These are phyloP conservation scores for Eptatretus atami DNA, from an alignment of 2,797 vertebrate species.

Conservation along the genomic window DNA sequence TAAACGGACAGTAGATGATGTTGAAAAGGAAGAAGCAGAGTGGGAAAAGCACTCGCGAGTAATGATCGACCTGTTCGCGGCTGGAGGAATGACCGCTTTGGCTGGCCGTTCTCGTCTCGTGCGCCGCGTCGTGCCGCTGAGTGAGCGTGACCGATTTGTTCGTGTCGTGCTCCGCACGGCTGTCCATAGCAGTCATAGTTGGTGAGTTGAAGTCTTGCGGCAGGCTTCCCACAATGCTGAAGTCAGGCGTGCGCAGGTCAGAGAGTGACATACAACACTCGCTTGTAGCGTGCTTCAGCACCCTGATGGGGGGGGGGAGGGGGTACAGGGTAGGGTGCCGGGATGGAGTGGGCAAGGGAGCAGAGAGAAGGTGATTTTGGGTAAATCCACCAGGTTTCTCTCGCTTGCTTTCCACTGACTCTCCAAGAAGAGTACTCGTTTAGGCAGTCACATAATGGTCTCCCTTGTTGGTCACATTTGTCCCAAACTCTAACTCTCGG, in stretches of 20 bases:
- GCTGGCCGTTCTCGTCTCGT: slow-evolving; percentile 62
- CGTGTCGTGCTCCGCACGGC: slow-evolving; percentile 24
- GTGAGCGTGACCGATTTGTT: neutral
- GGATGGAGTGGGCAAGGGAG: too few species aligned
- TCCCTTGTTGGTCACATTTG: too few species aligned
- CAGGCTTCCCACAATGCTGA: slow-evolving; percentile 94
- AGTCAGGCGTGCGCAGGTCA: slow-evolving; percentile 79
- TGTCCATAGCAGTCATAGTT: slow-evolving; percentile 99
- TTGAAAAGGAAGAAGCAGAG: slow-evolving; percentile 96
- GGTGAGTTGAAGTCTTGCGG: slow-evolving; percentile 84
- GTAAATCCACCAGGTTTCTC: too few species aligned
- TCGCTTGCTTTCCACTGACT: too few species aligned
- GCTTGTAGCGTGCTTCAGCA: slow-evolving; percentile 82
- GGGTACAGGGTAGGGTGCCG: neutral
- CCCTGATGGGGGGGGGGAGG: slow-evolving; percentile 32
- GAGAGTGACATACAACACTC: slow-evolving; percentile 95
- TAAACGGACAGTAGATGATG: slow-evolving; percentile 88
- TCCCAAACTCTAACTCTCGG: too few species aligned
- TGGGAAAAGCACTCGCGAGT: slow-evolving; percentile 70
- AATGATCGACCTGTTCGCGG: slow-evolving; percentile 70
- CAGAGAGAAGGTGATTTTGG: too few species aligned
- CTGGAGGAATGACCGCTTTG: slow-evolving; percentile 78
- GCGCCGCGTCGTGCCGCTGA: slow-evolving; percentile 42
- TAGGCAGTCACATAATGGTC: too few species aligned
- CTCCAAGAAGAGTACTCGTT: too few species aligned